Percentiles rank a stretch among this genome's conserved stretches.
phyloP scores from a whole-genome alignment of 2,797 vertebrate genomes.

The Lepilemur ruficaudatus region DNA sequence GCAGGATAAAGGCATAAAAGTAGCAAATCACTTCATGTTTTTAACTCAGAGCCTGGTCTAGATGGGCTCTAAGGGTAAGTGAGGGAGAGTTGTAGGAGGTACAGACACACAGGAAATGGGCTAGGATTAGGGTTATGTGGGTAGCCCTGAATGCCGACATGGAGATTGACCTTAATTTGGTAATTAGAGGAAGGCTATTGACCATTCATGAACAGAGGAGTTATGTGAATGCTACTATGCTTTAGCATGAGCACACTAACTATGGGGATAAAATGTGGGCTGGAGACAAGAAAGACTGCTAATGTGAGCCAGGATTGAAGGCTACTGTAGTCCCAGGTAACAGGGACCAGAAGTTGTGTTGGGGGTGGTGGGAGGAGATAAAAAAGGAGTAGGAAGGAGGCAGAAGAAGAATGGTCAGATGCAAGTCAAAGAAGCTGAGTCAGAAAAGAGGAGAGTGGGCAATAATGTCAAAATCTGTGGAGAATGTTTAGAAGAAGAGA shows the following conservation, averaged over 20 bases:
- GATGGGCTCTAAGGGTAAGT: background rate
- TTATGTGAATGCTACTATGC: background rate
- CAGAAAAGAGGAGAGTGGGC: background rate
- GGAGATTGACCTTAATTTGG: background rate
- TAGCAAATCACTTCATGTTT: background rate
- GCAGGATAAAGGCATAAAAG: background rate
- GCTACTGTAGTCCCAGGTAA: rapidly evolving
- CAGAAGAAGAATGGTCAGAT: too few species aligned
- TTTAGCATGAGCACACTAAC: too few species aligned
- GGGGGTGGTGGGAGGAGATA: too few species aligned
- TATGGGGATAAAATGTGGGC: rapidly evolving
- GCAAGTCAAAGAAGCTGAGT: background rate
- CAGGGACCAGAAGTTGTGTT: background rate
- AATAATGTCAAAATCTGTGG: background rate
- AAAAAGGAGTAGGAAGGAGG: too few species aligned
- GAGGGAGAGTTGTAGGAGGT: too few species aligned
- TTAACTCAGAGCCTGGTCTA: too few species aligned
- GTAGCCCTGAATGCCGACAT: background rate
- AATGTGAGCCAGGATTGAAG: rapidly evolving
- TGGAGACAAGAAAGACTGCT: too few species aligned
- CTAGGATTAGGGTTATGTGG: background rate
- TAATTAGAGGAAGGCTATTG: background rate
- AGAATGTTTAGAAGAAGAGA: background rate
- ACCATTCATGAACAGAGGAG: too few species aligned
- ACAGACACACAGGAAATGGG: background rate